Percentiles rank a stretch among this genome's conserved stretches.
These are phyloP conservation scores for Cochlearius cochlearius DNA, from an alignment of 2,113 vertebrate genomes.

Conservation along the genomic window DNA sequence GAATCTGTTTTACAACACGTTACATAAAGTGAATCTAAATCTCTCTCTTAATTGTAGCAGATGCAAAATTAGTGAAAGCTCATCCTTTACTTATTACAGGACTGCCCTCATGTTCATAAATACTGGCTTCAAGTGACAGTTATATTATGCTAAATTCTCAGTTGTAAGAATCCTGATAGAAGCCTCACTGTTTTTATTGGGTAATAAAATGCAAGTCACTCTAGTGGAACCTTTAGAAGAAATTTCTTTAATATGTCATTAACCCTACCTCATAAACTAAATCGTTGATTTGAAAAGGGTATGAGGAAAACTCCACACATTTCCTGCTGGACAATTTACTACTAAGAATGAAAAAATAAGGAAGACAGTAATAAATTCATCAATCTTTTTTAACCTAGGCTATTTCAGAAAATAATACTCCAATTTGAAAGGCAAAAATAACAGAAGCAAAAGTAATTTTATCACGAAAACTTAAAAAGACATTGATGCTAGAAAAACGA, in stretches of 20 bases:
- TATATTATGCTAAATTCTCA: conserved; percentile 9
- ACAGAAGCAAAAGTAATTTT: neutral
- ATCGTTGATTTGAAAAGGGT: conserved; percentile 21
- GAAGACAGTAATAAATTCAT: neutral
- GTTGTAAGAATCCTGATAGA: conserved; percentile 3
- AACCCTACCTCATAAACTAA: conserved; percentile 39
- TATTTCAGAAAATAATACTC: neutral
- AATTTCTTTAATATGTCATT: conserved; percentile 43
- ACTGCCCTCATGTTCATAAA: conserved; percentile 37
- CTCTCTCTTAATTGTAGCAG: conserved; percentile 37
- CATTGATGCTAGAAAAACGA: neutral
- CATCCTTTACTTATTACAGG: conserved; percentile 30
- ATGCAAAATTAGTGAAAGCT: conserved; percentile 54
- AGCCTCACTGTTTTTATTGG: conserved; percentile 41
- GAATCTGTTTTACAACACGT: neutral
- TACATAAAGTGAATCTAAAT: conserved; percentile 25
- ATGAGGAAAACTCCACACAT: neutral
- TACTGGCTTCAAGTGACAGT: conserved; percentile 26
- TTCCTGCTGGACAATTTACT: neutral
- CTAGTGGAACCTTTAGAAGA: conserved; percentile 14
- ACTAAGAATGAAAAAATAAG: neutral
- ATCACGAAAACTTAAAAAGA: neutral
- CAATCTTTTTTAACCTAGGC: neutral
- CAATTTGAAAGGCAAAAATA: neutral
- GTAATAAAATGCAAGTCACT: conserved; percentile 40